Conservation (phyloP, 2,888 invertebrate genomes). For the Salticus scenicus region DNA sequence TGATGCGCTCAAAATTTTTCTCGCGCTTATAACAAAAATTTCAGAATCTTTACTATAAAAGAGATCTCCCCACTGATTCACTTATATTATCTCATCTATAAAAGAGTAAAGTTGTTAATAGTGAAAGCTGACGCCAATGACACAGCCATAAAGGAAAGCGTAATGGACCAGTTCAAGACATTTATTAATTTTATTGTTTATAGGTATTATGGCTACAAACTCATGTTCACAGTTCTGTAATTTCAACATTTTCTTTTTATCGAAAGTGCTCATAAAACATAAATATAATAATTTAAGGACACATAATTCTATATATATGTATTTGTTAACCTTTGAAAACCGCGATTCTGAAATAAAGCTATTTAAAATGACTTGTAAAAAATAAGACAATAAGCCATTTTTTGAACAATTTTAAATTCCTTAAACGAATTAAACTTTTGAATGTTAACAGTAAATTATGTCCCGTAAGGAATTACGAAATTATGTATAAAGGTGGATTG, state of each 20-base stretch:
- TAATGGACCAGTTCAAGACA: conserved; percentile 63
- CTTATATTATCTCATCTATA: conserved; percentile 57
- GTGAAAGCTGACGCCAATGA: conserved; percentile 50
- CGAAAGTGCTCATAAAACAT: conserved; percentile 56
- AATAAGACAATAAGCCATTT: conserved; percentile 21
- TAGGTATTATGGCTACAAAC: conserved; percentile 45
- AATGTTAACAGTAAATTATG: background rate
- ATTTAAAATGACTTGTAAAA: conserved; percentile 31
- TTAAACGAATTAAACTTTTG: background rate
- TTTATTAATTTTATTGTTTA: conserved; percentile 56
- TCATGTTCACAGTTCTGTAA: conserved; percentile 54
- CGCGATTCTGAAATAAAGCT: conserved; percentile 41
- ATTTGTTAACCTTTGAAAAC: conserved; percentile 20
- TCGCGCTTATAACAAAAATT: conserved; percentile 44
- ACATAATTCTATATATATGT: background rate
- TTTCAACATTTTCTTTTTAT: conserved; percentile 63
- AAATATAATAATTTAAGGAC: conserved; percentile 36
- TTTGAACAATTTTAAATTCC: background rate
- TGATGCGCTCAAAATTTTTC: no score
- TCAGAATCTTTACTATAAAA: conserved; percentile 22
- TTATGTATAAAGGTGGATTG: no score
- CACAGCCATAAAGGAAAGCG: conserved; percentile 45
- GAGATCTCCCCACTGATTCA: background rate
- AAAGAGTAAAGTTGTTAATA: conserved; percentile 57
- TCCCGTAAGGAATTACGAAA: background rate